phyloP scores from a whole-genome alignment of 2,113 vertebrate genomes.

The Epinephelus lanceolatus region DNA sequence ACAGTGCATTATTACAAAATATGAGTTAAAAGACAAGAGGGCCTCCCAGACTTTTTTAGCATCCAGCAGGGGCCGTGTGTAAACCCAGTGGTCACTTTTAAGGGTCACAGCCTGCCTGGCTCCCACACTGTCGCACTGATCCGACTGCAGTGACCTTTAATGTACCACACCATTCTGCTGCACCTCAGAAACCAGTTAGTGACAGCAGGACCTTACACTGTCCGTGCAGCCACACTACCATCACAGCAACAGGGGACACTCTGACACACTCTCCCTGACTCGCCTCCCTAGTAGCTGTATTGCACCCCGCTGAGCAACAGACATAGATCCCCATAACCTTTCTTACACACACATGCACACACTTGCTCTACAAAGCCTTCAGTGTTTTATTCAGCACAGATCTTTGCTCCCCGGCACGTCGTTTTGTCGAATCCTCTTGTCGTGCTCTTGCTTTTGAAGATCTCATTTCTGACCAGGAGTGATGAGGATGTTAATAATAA shows the following conservation, averaged over 20 bases:
- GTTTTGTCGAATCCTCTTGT: constrained; percentile 54
- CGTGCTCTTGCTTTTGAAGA: constrained; percentile 53
- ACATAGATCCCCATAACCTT: constrained; percentile 1
- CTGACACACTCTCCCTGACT: not conserved
- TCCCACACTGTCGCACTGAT: not conserved
- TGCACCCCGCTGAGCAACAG: not conserved
- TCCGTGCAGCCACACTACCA: not conserved
- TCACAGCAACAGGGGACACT: not conserved
- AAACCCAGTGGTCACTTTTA: not conserved
- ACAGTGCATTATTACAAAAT: not conserved
- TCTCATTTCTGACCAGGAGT: constrained; percentile 65
- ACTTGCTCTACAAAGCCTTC: constrained; percentile 8
- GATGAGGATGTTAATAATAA: constrained; percentile 72
- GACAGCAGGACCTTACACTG: not conserved
- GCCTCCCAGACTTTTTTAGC: not conserved
- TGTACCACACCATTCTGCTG: not conserved
- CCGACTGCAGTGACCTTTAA: not conserved
- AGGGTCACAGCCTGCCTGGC: not conserved
- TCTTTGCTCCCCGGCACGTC: constrained; percentile 49
- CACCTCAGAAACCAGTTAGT: constrained; percentile 14
- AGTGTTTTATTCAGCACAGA: constrained; percentile 44
- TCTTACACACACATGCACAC: not conserved
- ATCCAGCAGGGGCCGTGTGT: not conserved
- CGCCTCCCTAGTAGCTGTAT: constrained; percentile 1
- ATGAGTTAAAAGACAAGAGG: not conserved